A percentile compares a stretch with the other conserved stretches of the same genome.
Evolutionary conservation across 2,797 vertebrate species (phyloP).

Genomic region (Pyrocephalus nanus): DNA sequence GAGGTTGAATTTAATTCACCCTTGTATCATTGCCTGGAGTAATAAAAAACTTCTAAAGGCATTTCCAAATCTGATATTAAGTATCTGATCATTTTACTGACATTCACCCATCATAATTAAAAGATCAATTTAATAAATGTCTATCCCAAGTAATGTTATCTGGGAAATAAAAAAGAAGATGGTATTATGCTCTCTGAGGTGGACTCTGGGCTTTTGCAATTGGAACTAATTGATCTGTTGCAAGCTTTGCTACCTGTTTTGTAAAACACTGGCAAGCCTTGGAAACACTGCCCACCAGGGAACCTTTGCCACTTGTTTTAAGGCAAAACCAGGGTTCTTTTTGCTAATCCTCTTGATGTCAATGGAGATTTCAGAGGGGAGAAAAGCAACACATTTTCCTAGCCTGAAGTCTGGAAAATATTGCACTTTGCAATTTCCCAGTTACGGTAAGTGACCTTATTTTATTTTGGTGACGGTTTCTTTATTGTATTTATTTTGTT

Average conservation of each 20-base stretch:
- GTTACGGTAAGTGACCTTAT: conserved; percentile 5
- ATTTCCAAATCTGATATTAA: background rate
- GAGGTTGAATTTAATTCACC: background rate
- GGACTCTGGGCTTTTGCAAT: background rate
- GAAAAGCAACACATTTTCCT: conserved; percentile 34
- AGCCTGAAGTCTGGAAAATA: conserved; percentile 54
- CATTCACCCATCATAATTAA: background rate
- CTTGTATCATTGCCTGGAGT: background rate
- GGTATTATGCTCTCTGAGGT: background rate
- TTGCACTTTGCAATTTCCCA: conserved; percentile 28
- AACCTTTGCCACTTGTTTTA: background rate
- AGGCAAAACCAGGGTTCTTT: conserved; percentile 1
- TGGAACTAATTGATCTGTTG: background rate
- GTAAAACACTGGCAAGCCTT: background rate
- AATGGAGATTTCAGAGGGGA: background rate
- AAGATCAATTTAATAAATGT: background rate
- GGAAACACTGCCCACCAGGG: background rate
- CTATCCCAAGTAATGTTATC: background rate
- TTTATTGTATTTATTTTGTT: background rate
- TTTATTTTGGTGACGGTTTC: background rate
- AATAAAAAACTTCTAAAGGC: background rate
- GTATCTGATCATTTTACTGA: background rate
- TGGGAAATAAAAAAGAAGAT: background rate
- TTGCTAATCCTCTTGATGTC: background rate
- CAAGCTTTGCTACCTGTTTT: background rate